Conservation (phyloP, 2,113 vertebrate species). For the Sceloporus undulatus region DNA sequence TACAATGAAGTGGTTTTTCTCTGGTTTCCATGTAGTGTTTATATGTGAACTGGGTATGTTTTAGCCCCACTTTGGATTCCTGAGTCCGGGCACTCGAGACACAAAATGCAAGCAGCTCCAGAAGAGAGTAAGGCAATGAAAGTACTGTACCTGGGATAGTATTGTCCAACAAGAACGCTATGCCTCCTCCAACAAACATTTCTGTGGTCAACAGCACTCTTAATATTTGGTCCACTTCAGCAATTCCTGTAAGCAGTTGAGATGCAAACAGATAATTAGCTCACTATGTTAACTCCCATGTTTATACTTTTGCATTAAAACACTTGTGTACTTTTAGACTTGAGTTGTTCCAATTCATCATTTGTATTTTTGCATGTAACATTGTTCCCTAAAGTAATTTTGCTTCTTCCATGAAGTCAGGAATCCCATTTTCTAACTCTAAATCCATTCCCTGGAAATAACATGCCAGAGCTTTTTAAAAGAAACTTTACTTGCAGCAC, state of each 20-base stretch:
- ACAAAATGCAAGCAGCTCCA: not conserved
- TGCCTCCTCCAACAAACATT: conserved; percentile 96
- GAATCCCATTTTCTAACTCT: not conserved
- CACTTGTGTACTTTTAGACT: too few species aligned
- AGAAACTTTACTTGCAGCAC: too few species aligned
- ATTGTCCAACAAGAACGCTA: conserved; percentile 95
- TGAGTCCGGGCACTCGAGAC: not conserved
- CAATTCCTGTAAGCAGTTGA: conserved; percentile 78
- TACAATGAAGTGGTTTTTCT: not conserved
- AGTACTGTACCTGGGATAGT: conserved; percentile 89
- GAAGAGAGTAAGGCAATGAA: not conserved
- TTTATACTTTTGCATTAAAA: not conserved
- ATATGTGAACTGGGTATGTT: not conserved
- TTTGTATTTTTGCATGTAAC: not conserved
- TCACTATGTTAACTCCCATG: not conserved
- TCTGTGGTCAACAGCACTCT: conserved; percentile 95
- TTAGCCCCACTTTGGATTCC: not conserved
- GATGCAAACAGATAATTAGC: not conserved
- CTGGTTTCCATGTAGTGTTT: not conserved
- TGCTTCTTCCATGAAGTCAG: not conserved
- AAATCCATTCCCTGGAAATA: not conserved
- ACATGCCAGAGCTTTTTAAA: too few species aligned
- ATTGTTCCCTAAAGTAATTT: not conserved
- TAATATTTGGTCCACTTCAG: conserved; percentile 93
- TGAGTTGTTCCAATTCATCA: not conserved